Evolutionary conservation across 2,797 vertebrate genomes (phyloP), one percentile per base, ranked within the genome.

Genomic region (Rhodeus uyekii): DNA sequence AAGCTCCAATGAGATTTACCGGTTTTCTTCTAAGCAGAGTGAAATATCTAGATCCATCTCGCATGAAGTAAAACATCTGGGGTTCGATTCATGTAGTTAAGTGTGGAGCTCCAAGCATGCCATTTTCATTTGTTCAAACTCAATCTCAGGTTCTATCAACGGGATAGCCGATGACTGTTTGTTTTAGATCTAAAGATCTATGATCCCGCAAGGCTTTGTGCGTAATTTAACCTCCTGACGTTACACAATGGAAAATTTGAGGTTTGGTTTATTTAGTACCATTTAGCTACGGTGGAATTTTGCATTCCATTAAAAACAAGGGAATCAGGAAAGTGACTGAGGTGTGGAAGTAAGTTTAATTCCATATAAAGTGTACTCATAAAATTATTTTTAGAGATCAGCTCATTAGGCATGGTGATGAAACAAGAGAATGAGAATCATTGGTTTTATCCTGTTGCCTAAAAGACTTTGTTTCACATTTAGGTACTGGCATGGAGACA

Each of bases 401-500:
- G 32, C 48, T 77, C 36, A 58, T 67, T 4, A 73, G 38, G n/a
- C 4, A 22, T 39, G 8, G 24, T 55, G 34, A 63, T 71, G 69
- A 84, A 81, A 79, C 36, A 9, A 46, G 3, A 71, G 22, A 58
- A 71, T 22, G 12, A 24, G 8, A 71, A 63, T n/a, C 10, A 32
- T 3, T 63, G 39, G 10, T 22, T 39, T 73, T 76, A 19, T 77
- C 3, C 12, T 34, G 13, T 46, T 53, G 29, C 19, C 32, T 72
- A 8, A 79, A 10, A 69, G 50, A 38, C 34, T 65, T 12, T 71
- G 24, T 83, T n/a, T 60, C 13, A 77, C 83, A 82, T 86, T 36
- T 87, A 99, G 98, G 87, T 98, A 96, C 89, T 96, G 95, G 95
- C 98, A 99, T 0, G 97, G 96, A 71, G 98, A 99, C 91, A 96